Evolutionary conservation across 1,140 invertebrate species (phyloP).

Genomic region (Papilio machaon): DNA sequence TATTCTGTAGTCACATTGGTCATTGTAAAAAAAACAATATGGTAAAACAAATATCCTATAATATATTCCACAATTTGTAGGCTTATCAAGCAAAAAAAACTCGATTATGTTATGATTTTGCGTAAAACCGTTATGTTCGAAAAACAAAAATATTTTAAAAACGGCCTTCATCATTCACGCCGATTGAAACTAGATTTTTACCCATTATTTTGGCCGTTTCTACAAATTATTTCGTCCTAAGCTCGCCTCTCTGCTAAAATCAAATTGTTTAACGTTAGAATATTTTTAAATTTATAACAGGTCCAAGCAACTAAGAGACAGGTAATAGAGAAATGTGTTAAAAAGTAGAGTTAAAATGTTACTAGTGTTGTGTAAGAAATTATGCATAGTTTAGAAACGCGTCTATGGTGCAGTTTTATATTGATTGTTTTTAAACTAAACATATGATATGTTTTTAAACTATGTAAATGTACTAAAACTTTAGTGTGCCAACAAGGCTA

Average conservation of each 20-base stretch:
- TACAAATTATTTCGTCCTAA: conserved; percentile 76
- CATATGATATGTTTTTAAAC: background rate
- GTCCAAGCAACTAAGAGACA: conserved; percentile 36
- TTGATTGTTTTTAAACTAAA: background rate
- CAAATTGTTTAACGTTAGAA: conserved; percentile 74
- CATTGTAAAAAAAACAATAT: conserved; percentile 1
- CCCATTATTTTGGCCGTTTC: conserved; percentile 72
- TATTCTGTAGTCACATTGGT: background rate
- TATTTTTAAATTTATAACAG: conserved; percentile 14
- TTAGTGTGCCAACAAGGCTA: background rate
- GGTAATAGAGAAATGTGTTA: conserved; percentile 48
- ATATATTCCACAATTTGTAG: conserved; percentile 54
- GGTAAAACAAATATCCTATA: conserved; percentile 53
- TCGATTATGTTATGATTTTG: conserved; percentile 63
- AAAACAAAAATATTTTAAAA: conserved; percentile 55
- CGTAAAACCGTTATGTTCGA: conserved; percentile 61
- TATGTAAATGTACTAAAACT: background rate
- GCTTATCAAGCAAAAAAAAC: conserved; percentile 55
- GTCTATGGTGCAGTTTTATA: conserved; percentile 55
- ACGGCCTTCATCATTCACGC: conserved; percentile 60
- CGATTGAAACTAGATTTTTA: conserved; percentile 68
- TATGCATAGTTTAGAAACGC: conserved; percentile 43
- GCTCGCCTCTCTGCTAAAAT: conserved; percentile 81
- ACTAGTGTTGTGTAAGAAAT: conserved; percentile 35
- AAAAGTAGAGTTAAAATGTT: conserved; percentile 45